Base-by-base conservation (phyloP, 2,113 vertebrate species). In the Microcebus griseorufus region DNA sequence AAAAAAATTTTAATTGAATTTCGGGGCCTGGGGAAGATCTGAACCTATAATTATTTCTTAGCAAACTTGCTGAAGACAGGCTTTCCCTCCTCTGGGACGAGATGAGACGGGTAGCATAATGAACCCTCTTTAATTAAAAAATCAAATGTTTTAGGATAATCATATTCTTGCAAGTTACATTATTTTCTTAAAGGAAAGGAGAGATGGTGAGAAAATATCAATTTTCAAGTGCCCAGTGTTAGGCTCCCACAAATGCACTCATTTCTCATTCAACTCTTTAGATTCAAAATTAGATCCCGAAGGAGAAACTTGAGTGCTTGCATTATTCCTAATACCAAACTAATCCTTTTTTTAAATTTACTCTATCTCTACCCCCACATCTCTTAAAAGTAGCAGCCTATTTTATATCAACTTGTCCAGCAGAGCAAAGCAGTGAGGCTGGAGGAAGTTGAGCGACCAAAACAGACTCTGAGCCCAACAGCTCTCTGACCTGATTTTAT, bases 41-140 rank as follows among this genome's bases (percentile, higher is more conserved):
- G 97, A 98, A 97, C 98, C 98, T 98, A 97, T 98, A 98, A 98
- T 98, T 98, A 98, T 98, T 98, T 98, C 97, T 97, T 94, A 97
- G 98, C 97, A 98, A 98, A 98, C 95, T 97, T 98, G 98, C 98
- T 97, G 98, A 98, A 97, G 96, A 97, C 94, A 98, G 81, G 88
- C 80, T 96, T 97, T 97, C 90, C 84, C 97, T 98, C 70, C 81
- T 93, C 97, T 97, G 96, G 96, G 98, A 98, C 96, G 97, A 97
- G 98, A 98, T 97, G 98, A 98, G 98, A 98, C 97, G 93, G 95
- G 98, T 93, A 95, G 72, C 53, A 94, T 98, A 97, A 98, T 97
- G 95, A 98, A 97, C 93, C 93, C 98, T 98, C 96, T 97, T 98
- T 98, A 96, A 98, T 98, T 98, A 98, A 98, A 98, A 98, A 98